Conservation (phyloP, 2,888 invertebrate species). For the Morpho helenor region DNA sequence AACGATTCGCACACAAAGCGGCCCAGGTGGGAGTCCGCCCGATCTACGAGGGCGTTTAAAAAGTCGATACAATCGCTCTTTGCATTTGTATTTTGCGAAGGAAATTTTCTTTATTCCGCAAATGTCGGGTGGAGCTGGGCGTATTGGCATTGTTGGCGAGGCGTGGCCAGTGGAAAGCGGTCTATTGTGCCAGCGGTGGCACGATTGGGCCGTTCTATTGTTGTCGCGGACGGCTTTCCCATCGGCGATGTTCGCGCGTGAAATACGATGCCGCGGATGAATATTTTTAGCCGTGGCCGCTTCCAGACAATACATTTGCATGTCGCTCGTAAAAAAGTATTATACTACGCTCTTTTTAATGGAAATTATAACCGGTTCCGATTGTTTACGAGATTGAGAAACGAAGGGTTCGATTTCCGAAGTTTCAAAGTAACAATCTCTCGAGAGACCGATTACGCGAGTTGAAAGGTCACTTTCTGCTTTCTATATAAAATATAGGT, state of each 20-base stretch:
- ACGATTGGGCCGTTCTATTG: conserved; percentile 67
- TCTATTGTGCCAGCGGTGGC: conserved; percentile 65
- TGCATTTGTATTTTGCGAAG: conserved; percentile 66
- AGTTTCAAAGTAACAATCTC: too few species aligned
- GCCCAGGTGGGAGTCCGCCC: conserved; percentile 73
- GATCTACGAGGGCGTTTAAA: conserved; percentile 76
- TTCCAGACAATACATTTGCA: conserved; percentile 33
- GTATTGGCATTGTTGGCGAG: conserved; percentile 64
- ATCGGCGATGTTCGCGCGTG: conserved; percentile 39
- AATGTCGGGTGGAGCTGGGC: conserved; percentile 57
- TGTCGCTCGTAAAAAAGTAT: conserved; percentile 28
- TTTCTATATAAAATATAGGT: too few species aligned
- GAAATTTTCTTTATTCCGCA: conserved; percentile 69
- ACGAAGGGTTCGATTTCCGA: too few species aligned
- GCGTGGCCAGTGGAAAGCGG: conserved; percentile 67
- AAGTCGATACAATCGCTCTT: conserved; percentile 75
- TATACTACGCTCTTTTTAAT: conserved; percentile 23
- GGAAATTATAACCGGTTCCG: conserved; percentile 24
- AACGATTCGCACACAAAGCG: conserved; percentile 68
- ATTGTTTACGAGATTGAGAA: conserved; percentile 2
- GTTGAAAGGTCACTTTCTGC: too few species aligned
- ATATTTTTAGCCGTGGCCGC: conserved; percentile 35
- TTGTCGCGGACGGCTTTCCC: conserved; percentile 45
- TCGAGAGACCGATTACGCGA: too few species aligned
- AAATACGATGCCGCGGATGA: conserved; percentile 32